Evolutionary conservation across 2,797 vertebrate genomes (phyloP).

Genomic region (Apogon talboti): DNA sequence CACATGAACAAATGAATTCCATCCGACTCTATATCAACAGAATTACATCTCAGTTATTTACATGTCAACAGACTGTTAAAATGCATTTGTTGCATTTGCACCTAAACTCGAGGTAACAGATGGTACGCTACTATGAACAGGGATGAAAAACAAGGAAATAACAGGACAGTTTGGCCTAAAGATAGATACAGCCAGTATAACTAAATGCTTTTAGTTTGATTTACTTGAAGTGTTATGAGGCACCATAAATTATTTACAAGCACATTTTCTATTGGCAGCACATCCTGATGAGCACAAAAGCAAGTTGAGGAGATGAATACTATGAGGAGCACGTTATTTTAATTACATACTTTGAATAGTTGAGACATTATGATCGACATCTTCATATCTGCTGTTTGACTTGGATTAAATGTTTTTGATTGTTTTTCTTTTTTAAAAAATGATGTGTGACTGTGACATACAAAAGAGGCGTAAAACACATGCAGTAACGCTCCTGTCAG

Average conservation of each 20-base stretch:
- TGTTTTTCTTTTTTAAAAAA: not conserved
- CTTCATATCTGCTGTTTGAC: not conserved
- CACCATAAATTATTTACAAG: slow-evolving; percentile 23
- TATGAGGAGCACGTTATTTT: not conserved
- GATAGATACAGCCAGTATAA: not conserved
- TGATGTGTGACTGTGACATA: not conserved
- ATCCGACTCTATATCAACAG: slow-evolving; percentile 17
- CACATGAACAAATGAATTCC: slow-evolving; percentile 23
- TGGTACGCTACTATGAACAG: slow-evolving; percentile 13
- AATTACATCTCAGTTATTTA: slow-evolving; percentile 46
- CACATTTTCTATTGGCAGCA: slow-evolving; percentile 14
- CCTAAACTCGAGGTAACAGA: slow-evolving; percentile 20
- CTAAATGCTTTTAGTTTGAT: slow-evolving; percentile 10
- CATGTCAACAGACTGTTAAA: slow-evolving; percentile 28
- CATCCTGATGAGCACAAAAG: slow-evolving; percentile 2
- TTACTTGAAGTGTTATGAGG: slow-evolving; percentile 24
- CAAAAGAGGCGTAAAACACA: not conserved
- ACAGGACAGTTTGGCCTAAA: not conserved
- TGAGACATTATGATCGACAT: not conserved
- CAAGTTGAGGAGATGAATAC: not conserved
- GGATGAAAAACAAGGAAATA: slow-evolving; percentile 1
- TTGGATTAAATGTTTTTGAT: not conserved
- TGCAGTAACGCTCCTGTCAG: not conserved
- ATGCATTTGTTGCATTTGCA: slow-evolving; percentile 3
- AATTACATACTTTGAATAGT: not conserved